Evolutionary conservation across 2,113 vertebrate species (phyloP), one percentile per base, ranked within the genome.

Genomic region (Ictidomys tridecemlineatus): DNA sequence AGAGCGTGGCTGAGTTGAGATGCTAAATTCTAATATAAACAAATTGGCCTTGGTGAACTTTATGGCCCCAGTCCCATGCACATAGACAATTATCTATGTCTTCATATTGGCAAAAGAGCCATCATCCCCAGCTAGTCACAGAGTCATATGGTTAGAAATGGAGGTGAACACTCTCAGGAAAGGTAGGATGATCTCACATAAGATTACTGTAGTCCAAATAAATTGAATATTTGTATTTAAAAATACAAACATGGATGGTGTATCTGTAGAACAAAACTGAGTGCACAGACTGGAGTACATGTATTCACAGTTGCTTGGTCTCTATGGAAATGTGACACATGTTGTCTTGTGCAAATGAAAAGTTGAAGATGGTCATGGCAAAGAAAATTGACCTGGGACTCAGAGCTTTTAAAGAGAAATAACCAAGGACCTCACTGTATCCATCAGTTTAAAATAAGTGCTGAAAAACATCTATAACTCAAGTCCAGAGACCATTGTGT

Each of bases 131-230:
- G 80, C 42, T 61, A 97, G 51, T 92, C 89, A 96, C 96, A 98
- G 84, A 96, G 86, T 39, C 11, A 11, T 30, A 12, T n/a, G 84
- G 61, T n/a, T 48, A 53, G 85, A 97, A 97, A 97, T 95, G 67
- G 92, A 98, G 93, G 94, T 96, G 80, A 97, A 97, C 51, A 85
- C 88, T 82, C 80, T 70, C 51, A 65, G 77, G 39, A 92, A 72
- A 96, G 85, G 65, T 97, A 80, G 90, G 83, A 96, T 97, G 95
- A 88, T 97, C 92, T 97, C 4, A 0, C 28, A 90, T 86, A 72
- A 90, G 78, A 74, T 95, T 91, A 91, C 79, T 93, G 85, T 51
- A 76, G 39, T 69, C 80, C 89, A 83, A 70, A 84, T 97, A 97
- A 97, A 97, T 97, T 53, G 0, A 90, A 91, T 87, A 26, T 89